Base-by-base conservation (phyloP, 2,113 vertebrate genomes). In the Ammospiza caudacuta region DNA sequence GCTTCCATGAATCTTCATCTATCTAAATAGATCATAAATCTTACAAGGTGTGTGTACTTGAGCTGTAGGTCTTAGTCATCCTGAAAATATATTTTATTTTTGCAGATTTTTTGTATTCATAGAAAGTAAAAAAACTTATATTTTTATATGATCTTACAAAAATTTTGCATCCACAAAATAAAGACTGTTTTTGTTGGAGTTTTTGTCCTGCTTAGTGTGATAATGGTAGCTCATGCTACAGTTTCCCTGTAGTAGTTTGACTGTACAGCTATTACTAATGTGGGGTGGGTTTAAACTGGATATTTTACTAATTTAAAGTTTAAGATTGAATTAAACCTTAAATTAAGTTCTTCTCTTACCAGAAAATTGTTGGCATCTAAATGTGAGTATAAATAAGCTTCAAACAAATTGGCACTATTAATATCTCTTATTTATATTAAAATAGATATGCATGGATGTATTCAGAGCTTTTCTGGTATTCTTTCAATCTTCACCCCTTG, bases 1-100 rank as follows among this genome's bases (percentile, higher is more conserved):
- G n/a, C 74, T 87, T 37, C 54, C 24, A 27, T 87, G 82, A 79
- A 77, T 83, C 67, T 44, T 90, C 55, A 83, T 90, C 29, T 54
- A 2, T 85, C 84, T 90, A 59, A 83, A 31, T 44, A 44, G 67
- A 64, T 52, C 46, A 61, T 86, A 80, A 86, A 91, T 91, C 63
- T 93, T 95, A 59, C 82, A 80, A 31, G 12, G 22, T 9, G 8
- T 52, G 20, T 41, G 84, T 77, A 31, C 11, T 23, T 70, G 35
- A 83, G 54, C 41, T 44, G 15, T 39, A 84, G 44, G 51, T 93
- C 55, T 88, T 90, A 35, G 22, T 74, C 51, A 81, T 25, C 4
- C 15, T 25, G 21, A 43, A 10, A 85, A 69, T 62, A 29, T 17
- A 25, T 64, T 82, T 91, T 85, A 35, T 84, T 85, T 90, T 37